Evolutionary conservation across 1,140 invertebrate genomes (phyloP).

Genomic region (Drosophila aff.): DNA sequence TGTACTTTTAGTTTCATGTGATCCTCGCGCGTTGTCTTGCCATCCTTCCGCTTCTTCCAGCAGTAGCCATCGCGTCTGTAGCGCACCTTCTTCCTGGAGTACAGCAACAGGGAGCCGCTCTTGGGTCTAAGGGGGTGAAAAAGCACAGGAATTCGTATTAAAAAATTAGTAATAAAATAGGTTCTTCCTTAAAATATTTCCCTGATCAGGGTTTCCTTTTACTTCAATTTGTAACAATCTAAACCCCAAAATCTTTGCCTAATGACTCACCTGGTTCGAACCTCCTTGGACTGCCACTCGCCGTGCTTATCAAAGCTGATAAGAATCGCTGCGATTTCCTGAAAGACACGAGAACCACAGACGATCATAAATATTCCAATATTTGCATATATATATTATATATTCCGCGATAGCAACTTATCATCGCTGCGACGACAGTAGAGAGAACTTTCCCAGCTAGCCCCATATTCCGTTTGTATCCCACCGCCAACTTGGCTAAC

Average conservation of each 20-base stretch:
- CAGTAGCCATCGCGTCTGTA: conserved; percentile 99
- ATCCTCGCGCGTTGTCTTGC: conserved; percentile 98
- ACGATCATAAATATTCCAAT: neutral
- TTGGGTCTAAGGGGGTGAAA: conserved; percentile 90
- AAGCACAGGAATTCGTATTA: neutral
- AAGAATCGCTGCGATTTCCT: conserved; percentile 99
- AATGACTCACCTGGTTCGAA: conserved; percentile 94
- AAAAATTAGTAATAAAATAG: too few relatives aligned
- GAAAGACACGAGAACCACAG: conserved; percentile 85
- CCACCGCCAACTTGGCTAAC: conserved; percentile 59
- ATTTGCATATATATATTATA: conserved; percentile 19
- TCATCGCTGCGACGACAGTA: conserved; percentile 41
- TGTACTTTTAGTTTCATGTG: conserved; percentile 99
- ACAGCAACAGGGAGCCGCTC: conserved; percentile 98
- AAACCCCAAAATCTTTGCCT: neutral
- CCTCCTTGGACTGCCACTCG: conserved; percentile 98
- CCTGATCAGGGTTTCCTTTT: too few relatives aligned
- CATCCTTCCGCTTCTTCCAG: conserved; percentile 99
- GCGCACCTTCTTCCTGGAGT: conserved; percentile 97
- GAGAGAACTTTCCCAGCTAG: neutral
- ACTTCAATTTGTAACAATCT: neutral
- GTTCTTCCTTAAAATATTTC: too few relatives aligned
- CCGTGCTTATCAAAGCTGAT: conserved; percentile 98
- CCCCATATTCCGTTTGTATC: neutral
- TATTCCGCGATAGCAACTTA: conserved; percentile 13